These are phyloP conservation scores for Percina caprodes DNA, from an alignment of 2,113 vertebrate species.

Conservation along the genomic window DNA sequence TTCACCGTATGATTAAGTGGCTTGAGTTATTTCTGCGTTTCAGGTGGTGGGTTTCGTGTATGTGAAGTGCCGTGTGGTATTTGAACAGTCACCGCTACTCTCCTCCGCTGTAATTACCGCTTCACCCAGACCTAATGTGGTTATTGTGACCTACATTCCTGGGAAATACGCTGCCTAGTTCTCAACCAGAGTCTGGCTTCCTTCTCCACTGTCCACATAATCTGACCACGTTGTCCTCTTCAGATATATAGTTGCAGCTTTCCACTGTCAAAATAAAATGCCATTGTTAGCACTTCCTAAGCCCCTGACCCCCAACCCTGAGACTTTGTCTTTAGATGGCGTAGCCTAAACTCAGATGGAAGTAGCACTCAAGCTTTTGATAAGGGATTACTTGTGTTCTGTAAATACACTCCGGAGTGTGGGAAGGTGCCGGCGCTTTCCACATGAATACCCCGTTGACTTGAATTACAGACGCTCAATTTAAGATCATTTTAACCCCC, in stretches of 20 bases:
- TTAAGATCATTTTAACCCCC: conserved; percentile 69
- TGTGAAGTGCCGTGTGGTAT: conserved; percentile 58
- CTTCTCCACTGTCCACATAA: conserved; percentile 46
- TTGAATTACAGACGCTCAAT: conserved; percentile 78
- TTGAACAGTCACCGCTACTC: conserved; percentile 40
- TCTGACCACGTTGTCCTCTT: conserved; percentile 45
- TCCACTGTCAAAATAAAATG: conserved; percentile 68
- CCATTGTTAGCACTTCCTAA: conserved; percentile 80
- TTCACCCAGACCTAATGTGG: conserved; percentile 75
- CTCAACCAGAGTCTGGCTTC: conserved; percentile 57
- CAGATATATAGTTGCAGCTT: conserved; percentile 36
- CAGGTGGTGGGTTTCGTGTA: conserved; percentile 64
- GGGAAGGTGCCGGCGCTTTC: conserved; percentile 76
- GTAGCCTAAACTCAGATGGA: conserved; percentile 56
- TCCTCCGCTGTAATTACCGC: conserved; percentile 70
- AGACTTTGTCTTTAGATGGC: conserved; percentile 35
- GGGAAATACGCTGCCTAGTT: conserved; percentile 60
- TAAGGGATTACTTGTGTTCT: conserved; percentile 74
- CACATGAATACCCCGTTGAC: conserved; percentile 69
- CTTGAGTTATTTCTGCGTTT: conserved; percentile 50
- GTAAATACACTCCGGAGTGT: conserved; percentile 74
- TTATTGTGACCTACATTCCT: conserved; percentile 82
- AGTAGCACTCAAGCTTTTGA: conserved; percentile 60
- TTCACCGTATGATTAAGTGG: conserved; percentile 57
- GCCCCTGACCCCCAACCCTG: conserved; percentile 65